These are phyloP conservation scores for Iguana delicatissima DNA, from an alignment of 2,797 vertebrate genomes.

Conservation along the genomic window DNA sequence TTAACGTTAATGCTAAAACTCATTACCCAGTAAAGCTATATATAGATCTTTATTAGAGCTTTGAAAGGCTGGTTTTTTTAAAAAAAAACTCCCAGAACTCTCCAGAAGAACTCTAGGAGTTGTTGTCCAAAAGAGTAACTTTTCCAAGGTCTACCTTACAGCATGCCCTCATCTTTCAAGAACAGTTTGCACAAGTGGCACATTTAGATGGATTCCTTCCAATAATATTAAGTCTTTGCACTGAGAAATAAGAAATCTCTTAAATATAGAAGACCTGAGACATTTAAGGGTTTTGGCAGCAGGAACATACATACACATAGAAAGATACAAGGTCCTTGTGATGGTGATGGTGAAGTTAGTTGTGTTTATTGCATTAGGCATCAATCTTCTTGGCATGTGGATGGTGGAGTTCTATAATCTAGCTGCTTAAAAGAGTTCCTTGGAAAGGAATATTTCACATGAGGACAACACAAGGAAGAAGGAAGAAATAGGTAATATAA, in stretches of 20 bases:
- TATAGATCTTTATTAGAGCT: no score
- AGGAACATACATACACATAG: background rate
- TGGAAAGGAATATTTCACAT: slow-evolving; percentile 35
- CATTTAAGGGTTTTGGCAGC: background rate
- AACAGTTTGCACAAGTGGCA: background rate
- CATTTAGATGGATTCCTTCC: background rate
- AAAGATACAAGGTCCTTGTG: background rate
- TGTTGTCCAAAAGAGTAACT: background rate
- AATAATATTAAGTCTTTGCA: background rate
- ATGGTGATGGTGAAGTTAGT: background rate
- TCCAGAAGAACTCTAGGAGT: no score
- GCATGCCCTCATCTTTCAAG: background rate
- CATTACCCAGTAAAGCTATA: no score
- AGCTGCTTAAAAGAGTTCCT: slow-evolving; percentile 31
- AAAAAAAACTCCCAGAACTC: no score
- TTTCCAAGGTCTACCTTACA: background rate
- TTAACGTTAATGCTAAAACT: no score
- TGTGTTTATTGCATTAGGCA: slow-evolving; percentile 24
- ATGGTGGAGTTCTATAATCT: slow-evolving; percentile 2
- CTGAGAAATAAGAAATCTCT: background rate
- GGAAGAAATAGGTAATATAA: background rate
- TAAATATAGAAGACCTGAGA: background rate
- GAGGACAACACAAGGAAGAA: slow-evolving; percentile 8
- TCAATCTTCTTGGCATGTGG: slow-evolving; percentile 32
- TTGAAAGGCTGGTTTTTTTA: no score